These are phyloP conservation scores for Dendrolimus kikuchii DNA, from an alignment of 1,140 invertebrate species.

Conservation along the genomic window DNA sequence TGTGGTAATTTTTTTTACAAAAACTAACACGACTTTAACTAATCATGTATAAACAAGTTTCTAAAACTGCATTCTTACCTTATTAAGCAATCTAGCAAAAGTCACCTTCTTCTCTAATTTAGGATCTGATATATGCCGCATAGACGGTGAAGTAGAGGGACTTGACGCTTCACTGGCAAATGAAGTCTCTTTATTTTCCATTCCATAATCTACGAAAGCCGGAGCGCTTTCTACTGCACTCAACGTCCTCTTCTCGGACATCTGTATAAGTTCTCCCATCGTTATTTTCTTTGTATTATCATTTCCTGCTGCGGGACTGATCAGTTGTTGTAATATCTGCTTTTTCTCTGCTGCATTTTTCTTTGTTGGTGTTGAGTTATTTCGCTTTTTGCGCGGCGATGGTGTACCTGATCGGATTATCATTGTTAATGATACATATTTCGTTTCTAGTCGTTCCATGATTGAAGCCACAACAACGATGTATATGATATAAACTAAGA, in stretches of 20 bases:
- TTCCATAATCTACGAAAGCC: slow-evolving; percentile 55
- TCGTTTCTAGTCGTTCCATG: slow-evolving; percentile 3
- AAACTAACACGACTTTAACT: too few relatives aligned
- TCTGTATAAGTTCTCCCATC: slow-evolving; percentile 79
- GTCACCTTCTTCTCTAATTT: slow-evolving; percentile 84
- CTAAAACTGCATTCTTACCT: slow-evolving; percentile 21
- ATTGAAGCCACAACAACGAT: slow-evolving; percentile 38
- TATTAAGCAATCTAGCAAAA: slow-evolving; percentile 80
- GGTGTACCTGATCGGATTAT: slow-evolving; percentile 74
- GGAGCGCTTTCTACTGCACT: slow-evolving; percentile 63
- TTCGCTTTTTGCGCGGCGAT: slow-evolving; percentile 80
- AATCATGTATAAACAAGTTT: too few relatives aligned
- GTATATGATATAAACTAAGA: slow-evolving; percentile 19
- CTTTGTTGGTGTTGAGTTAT: slow-evolving; percentile 80
- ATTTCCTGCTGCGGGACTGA: slow-evolving; percentile 67
- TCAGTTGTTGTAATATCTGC: slow-evolving; percentile 82
- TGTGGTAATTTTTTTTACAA: too few relatives aligned
- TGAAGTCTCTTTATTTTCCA: slow-evolving; percentile 73
- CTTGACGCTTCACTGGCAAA: slow-evolving; percentile 69
- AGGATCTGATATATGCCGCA: slow-evolving; percentile 72
- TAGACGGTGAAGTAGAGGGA: slow-evolving; percentile 65
- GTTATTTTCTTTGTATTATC: slow-evolving; percentile 73
- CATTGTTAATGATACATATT: slow-evolving; percentile 20
- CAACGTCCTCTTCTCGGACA: slow-evolving; percentile 74
- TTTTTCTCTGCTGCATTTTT: slow-evolving; percentile 81